A percentile compares a stretch with the other conserved stretches of the same genome.
phyloP scores from a whole-genome alignment of 1,140 invertebrate species.

The Drosophila ficusphila region DNA sequence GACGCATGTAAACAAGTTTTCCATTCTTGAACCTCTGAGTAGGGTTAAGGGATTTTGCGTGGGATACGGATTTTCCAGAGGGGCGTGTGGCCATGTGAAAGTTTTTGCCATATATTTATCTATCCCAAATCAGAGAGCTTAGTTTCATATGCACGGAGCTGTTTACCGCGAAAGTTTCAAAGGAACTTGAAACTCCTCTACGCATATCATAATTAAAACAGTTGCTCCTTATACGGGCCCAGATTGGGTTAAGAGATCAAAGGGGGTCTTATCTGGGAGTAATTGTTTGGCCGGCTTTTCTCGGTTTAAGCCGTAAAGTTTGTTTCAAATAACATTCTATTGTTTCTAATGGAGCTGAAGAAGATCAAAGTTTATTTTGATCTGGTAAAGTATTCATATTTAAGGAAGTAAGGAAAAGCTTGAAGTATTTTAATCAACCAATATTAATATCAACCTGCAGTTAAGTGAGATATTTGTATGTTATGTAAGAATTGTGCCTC shows the following conservation, averaged over 20 bases:
- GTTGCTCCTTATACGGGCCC: conserved; percentile 26
- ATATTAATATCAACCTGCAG: too few species aligned
- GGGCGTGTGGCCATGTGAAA: neutral
- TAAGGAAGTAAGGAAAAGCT: too few species aligned
- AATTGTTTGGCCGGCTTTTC: neutral
- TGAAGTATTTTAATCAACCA: too few species aligned
- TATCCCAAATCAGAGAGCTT: conserved; percentile 31
- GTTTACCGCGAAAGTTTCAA: conserved; percentile 39
- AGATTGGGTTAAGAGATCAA: conserved; percentile 15
- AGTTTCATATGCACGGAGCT: conserved; percentile 44
- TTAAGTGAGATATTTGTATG: too few species aligned
- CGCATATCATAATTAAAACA: conserved; percentile 42
- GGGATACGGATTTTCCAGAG: conserved; percentile 7
- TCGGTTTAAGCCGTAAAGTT: neutral
- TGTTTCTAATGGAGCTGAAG: neutral
- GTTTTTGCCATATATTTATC: conserved; percentile 37
- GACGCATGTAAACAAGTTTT: conserved; percentile 76
- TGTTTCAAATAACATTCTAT: neutral
- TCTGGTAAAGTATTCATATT: too few species aligned
- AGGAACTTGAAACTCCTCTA: neutral
- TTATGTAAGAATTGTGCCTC: too few species aligned
- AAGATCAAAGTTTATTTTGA: neutral
- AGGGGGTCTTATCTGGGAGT: conserved; percentile 6
- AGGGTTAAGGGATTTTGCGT: conserved; percentile 32
- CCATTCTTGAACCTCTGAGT: conserved; percentile 33